Conservation (phyloP, 2,888 invertebrate species). For the Pachydiplax longipennis region DNA sequence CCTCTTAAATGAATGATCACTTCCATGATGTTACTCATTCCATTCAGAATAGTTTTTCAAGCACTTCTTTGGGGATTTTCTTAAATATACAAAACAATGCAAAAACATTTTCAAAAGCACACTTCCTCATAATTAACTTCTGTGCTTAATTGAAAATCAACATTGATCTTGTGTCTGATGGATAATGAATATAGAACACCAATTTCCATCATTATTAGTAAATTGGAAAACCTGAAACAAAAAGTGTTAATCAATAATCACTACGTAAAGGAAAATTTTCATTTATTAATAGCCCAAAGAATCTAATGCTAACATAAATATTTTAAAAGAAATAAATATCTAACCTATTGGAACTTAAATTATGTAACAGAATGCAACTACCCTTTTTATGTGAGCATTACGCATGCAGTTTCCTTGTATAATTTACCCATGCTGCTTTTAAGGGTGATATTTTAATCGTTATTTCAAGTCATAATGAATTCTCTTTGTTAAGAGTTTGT, state of each 20-base stretch:
- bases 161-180: conserved; percentile 33
- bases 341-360: background rate
- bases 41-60: background rate
- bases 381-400: too few relatives aligned
- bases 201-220: conserved; percentile 32
- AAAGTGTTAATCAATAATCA: conserved; percentile 30
- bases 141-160: background rate
- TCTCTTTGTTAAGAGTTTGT: too few relatives aligned
- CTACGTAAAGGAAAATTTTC: background rate
- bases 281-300: background rate
- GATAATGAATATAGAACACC: conserved; percentile 16
- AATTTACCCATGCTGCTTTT: too few relatives aligned
- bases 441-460: too few relatives aligned
- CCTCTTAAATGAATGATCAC: background rate
- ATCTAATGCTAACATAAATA: background rate
- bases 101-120: background rate
- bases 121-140: conserved; percentile 4
- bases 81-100: conserved; percentile 22
- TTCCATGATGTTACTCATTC: background rate
- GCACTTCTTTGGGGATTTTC: background rate
- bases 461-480: too few relatives aligned
- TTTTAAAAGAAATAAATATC: background rate
- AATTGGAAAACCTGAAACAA: conserved; percentile 44
- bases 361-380: too few relatives aligned
- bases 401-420: too few relatives aligned